Evolutionary conservation across 53 echinoderm and acorn worm genomes (phyloP).

Genomic region (Hippasteria phrygiana): DNA sequence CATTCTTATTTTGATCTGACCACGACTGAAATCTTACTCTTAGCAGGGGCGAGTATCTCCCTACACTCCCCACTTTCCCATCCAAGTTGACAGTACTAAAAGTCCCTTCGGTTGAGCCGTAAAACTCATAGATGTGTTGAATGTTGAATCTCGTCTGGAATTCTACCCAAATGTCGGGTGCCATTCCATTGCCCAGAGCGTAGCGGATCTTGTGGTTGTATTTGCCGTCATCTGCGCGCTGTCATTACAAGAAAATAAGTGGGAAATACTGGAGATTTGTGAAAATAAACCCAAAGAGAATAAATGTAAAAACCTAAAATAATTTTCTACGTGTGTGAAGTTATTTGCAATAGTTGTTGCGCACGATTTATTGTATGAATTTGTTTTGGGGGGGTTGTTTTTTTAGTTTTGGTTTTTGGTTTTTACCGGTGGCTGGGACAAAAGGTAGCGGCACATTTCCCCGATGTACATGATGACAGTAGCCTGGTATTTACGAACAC

Average conservation of each 20-base stretch:
- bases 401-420: neutral
- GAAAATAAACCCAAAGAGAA: neutral
- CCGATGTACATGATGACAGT: slow-evolving; percentile 75
- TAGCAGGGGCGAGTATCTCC: slow-evolving; percentile 28
- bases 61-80: slow-evolving; percentile 69
- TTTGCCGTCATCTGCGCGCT: slow-evolving; percentile 69
- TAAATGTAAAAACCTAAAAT: too few species aligned
- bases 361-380: too few species aligned
- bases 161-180: slow-evolving; percentile 73
- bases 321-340: too few species aligned
- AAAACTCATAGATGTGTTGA: slow-evolving; percentile 66
- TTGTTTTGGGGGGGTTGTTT: too few species aligned
- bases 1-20: too few species aligned
- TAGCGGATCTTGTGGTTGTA: slow-evolving; percentile 67
- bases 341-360: too few species aligned
- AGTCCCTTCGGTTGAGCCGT: slow-evolving; percentile 65
- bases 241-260: neutral
- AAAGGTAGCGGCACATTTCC: slow-evolving; percentile 72
- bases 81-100: slow-evolving; percentile 47
- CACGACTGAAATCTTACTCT: neutral
- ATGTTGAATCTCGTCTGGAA: slow-evolving; percentile 75
- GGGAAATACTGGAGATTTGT: neutral
- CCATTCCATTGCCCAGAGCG: slow-evolving; percentile 73
- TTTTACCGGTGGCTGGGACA: slow-evolving; percentile 69
- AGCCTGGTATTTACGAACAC: slow-evolving; percentile 61